These are phyloP conservation scores for Oxytorus armatus DNA, from an alignment of 2,888 invertebrate genomes.

Conservation along the genomic window DNA sequence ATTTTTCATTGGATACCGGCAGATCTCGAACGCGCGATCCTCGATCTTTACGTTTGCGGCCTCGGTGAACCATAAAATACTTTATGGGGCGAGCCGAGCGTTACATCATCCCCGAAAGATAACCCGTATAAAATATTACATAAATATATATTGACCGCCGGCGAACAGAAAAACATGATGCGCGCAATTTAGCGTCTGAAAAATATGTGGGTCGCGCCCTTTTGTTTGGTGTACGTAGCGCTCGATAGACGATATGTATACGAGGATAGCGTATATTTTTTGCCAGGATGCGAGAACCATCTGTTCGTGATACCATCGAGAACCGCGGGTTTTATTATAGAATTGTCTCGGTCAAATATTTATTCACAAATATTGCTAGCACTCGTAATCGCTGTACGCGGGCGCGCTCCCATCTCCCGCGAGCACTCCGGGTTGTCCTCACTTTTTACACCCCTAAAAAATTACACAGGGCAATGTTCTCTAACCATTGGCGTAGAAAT, in stretches of 20 bases:
- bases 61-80: slow-evolving; percentile 60
- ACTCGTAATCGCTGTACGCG: slow-evolving; percentile 26
- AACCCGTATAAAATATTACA: slow-evolving; percentile 21
- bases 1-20: not conserved
- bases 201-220: not conserved
- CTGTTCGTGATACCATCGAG: slow-evolving; percentile 58
- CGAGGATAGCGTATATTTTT: not conserved
- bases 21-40: slow-evolving; percentile 29
- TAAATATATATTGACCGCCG: not conserved
- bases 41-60: slow-evolving; percentile 61
- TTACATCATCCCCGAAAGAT: slow-evolving; percentile 30
- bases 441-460: slow-evolving; percentile 46
- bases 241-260: not conserved
- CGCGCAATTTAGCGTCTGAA: not conserved
- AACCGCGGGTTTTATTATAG: slow-evolving; percentile 76
- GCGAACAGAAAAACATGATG: not conserved
- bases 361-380: slow-evolving; percentile 74
- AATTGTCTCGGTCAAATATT: slow-evolving; percentile 80
- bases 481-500: too few species aligned
- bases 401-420: slow-evolving; percentile 48
- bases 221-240: not conserved
- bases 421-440: slow-evolving; percentile 47
- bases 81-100: slow-evolving; percentile 42
- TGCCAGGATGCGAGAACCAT: not conserved
- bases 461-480: too few species aligned